A percentile compares a stretch with the other conserved stretches of the same genome.
phyloP scores from a whole-genome alignment of 1,140 invertebrate genomes.

The Mycetomoellerius zeteki region DNA sequence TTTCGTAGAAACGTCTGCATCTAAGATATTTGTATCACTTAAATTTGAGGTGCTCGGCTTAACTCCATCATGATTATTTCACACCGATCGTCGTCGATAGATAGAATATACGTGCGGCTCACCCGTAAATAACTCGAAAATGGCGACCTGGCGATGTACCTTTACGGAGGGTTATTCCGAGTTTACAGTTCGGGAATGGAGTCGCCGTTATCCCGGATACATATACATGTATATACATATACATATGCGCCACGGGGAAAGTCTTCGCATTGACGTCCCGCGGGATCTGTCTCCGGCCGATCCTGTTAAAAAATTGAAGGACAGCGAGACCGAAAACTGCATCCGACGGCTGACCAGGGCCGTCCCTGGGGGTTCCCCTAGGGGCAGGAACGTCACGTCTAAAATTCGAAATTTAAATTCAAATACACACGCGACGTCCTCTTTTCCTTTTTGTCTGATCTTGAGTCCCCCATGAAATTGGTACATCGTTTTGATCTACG shows the following conservation, averaged over 20 bases:
- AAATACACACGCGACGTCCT: constrained; percentile 76
- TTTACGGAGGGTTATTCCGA: constrained; percentile 79
- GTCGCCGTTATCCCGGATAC: constrained; percentile 71
- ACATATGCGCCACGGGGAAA: constrained; percentile 54
- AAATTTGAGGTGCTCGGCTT: constrained; percentile 31
- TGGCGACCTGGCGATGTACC: constrained; percentile 73
- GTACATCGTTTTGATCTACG: constrained; percentile 78
- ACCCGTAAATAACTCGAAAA: constrained; percentile 77
- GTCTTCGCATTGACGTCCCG: constrained; percentile 74
- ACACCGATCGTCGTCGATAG: constrained; percentile 67
- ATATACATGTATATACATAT: constrained; percentile 27
- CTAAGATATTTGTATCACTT: constrained; percentile 2
- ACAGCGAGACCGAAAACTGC: constrained; percentile 83
- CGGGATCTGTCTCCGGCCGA: constrained; percentile 79
- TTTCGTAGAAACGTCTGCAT: constrained; percentile 8
- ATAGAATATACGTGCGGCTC: constrained; percentile 7
- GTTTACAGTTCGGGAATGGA: constrained; percentile 80
- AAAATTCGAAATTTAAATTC: constrained; percentile 85
- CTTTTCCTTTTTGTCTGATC: constrained; percentile 70
- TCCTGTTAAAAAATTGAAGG: constrained; percentile 85
- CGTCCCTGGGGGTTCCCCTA: constrained; percentile 69
- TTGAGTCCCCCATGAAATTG: constrained; percentile 70
- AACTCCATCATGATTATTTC: constrained; percentile 70
- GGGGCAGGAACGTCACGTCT: constrained; percentile 64
- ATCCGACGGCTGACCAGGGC: constrained; percentile 84